Percentiles rank a stretch among this genome's conserved stretches.
Evolutionary conservation across 1,140 invertebrate species (phyloP).

Genomic region (Sminthurinus signatus): DNA sequence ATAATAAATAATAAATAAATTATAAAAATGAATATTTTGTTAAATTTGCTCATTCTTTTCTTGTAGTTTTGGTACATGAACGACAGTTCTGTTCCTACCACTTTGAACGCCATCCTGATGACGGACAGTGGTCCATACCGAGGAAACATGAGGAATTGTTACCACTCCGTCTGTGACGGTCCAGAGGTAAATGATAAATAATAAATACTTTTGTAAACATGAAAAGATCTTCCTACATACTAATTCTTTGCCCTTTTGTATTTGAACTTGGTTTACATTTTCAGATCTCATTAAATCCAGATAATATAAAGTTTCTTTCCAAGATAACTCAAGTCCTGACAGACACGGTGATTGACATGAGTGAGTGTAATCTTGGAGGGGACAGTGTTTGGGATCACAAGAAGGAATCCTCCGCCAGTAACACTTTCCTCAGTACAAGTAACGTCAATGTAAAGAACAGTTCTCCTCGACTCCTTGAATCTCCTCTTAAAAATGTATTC

Average conservation of each 20-base stretch:
- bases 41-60: no score
- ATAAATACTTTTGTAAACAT: background rate
- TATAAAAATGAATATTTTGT: no score
- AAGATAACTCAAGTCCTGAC: slow-evolving; percentile 38
- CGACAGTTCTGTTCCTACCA: slow-evolving; percentile 35
- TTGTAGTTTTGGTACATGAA: slow-evolving; percentile 45
- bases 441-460: slow-evolving; percentile 26
- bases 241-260: background rate
- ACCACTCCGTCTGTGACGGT: slow-evolving; percentile 47
- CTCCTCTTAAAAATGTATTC: slow-evolving; percentile 26
- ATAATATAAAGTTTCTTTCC: slow-evolving; percentile 31
- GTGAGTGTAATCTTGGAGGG: slow-evolving; percentile 21
- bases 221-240: background rate
- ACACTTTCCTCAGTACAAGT: slow-evolving; percentile 25
- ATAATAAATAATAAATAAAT: no score
- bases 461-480: slow-evolving; percentile 2
- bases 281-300: slow-evolving; percentile 27
- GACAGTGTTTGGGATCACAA: background rate
- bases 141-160: slow-evolving; percentile 47
- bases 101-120: slow-evolving; percentile 45
- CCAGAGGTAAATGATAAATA: slow-evolving; percentile 26
- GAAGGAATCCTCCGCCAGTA: background rate
- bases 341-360: slow-evolving; percentile 37
- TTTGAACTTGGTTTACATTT: slow-evolving; percentile 11
- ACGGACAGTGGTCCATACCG: slow-evolving; percentile 50